These are phyloP conservation scores for Drosophila asahinai DNA, from an alignment of 1,140 invertebrate species.

Conservation along the genomic window DNA sequence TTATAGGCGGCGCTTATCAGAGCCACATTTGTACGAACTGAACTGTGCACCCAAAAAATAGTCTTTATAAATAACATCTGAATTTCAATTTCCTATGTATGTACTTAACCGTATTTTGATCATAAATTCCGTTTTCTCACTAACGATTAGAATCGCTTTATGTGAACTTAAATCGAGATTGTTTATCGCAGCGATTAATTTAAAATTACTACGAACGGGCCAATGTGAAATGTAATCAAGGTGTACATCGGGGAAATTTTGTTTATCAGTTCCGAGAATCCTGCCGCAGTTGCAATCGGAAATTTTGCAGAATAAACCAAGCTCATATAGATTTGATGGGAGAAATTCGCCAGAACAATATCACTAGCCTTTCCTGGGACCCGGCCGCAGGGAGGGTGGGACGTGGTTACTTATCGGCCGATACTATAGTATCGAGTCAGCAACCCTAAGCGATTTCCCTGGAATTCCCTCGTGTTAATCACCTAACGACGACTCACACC, in stretches of 20 bases:
- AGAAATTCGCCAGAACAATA: slow-evolving; percentile 31
- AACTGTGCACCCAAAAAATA: not conserved
- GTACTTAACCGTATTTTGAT: slow-evolving; percentile 16
- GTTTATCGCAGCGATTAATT: slow-evolving; percentile 30
- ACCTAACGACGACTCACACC: slow-evolving; percentile 25
- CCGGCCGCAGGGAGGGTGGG: not conserved
- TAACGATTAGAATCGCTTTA: slow-evolving; percentile 27
- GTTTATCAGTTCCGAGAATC: slow-evolving; percentile 42
- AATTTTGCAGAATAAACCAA: slow-evolving; percentile 29
- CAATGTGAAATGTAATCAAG: slow-evolving; percentile 19
- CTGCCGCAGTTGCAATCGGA: slow-evolving; percentile 21
- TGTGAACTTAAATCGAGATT: slow-evolving; percentile 19
- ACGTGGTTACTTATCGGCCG: slow-evolving; percentile 9
- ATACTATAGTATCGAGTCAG: slow-evolving; percentile 2
- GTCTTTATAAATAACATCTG: not conserved
- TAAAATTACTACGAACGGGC: slow-evolving; percentile 15
- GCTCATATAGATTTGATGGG: slow-evolving; percentile 28
- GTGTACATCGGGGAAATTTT: slow-evolving; percentile 12
- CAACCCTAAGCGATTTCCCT: slow-evolving; percentile 18
- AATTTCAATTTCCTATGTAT: not conserved
- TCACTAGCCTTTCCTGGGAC: not conserved
- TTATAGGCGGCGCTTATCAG: not conserved
- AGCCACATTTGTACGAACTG: not conserved
- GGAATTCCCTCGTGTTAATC: slow-evolving; percentile 51
- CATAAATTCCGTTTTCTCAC: slow-evolving; percentile 18